Percentiles rank a stretch among this genome's conserved stretches.
Conservation (phyloP, 2,797 vertebrate genomes). For the Hephaestus fuliginosus region DNA sequence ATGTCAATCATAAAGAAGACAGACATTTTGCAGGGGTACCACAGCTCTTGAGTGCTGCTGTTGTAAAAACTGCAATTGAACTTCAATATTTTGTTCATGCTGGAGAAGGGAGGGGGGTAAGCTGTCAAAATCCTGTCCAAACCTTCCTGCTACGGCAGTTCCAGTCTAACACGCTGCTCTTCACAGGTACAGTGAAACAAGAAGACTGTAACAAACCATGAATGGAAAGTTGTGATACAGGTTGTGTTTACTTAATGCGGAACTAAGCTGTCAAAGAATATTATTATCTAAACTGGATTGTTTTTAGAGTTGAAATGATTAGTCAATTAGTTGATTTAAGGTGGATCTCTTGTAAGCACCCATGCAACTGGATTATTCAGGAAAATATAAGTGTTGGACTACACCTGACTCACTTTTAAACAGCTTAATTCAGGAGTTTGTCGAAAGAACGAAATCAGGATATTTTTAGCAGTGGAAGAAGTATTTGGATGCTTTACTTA, state of each 20-base stretch:
- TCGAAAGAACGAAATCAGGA: neutral
- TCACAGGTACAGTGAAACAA: neutral
- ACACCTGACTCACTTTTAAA: neutral
- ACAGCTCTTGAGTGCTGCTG: slow-evolving; percentile 10
- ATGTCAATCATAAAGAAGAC: slow-evolving; percentile 15
- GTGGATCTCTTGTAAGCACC: neutral
- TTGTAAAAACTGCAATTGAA: slow-evolving; percentile 31
- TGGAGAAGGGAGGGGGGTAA: neutral
- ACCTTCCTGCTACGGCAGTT: neutral
- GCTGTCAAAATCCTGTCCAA: slow-evolving; percentile 23
- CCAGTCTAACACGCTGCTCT: neutral
- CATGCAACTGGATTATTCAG: neutral
- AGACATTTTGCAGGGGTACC: slow-evolving; percentile 16
- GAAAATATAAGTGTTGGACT: neutral
- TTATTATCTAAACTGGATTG: neutral
- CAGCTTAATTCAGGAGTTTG: neutral
- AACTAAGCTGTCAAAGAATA: neutral
- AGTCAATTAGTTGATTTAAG: neutral
- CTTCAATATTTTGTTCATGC: slow-evolving; percentile 23
- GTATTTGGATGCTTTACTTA: no score
- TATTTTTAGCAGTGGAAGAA: neutral
- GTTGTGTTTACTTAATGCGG: neutral
- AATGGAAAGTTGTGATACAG: neutral
- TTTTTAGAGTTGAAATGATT: neutral
- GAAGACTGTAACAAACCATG: neutral